Evolutionary conservation across 2,888 invertebrate species (phyloP).

Genomic region (Drosophila anomalipes): DNA sequence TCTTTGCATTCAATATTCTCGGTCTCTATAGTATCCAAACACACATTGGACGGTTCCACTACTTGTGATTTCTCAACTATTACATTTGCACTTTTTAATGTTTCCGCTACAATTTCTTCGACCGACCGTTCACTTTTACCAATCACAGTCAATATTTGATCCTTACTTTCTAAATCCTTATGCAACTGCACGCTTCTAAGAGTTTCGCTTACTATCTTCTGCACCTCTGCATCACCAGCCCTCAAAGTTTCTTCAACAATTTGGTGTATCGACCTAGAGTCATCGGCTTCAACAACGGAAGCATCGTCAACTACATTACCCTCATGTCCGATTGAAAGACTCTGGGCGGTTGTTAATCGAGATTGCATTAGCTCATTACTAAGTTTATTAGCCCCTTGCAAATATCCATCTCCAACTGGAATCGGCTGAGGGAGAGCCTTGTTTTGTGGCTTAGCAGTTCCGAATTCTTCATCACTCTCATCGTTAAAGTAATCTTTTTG

Average conservation of each 20-base stretch:
- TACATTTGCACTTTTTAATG: constrained; percentile 50
- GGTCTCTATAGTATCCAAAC: background rate
- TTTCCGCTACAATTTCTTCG: constrained; percentile 66
- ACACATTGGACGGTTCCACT: background rate
- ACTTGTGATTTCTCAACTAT: background rate
- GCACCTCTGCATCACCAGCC: constrained; percentile 68
- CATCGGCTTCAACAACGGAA: constrained; percentile 14
- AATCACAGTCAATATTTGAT: background rate
- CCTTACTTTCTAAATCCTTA: constrained; percentile 13
- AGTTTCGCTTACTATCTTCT: constrained; percentile 66
- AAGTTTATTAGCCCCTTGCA: background rate
- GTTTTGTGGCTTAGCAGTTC: background rate
- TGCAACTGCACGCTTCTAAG: constrained; percentile 48
- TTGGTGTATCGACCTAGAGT: constrained; percentile 64
- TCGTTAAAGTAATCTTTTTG: background rate
- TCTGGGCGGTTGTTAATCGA: background rate
- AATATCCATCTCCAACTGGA: background rate
- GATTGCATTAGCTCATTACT: background rate
- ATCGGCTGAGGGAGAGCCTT: background rate
- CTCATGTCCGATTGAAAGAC: background rate
- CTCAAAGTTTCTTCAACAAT: constrained; percentile 70
- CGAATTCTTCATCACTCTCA: background rate
- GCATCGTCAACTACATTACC: background rate
- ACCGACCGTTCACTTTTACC: constrained; percentile 46
- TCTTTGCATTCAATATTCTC: constrained; percentile 38